Percentiles rank a stretch among this genome's conserved stretches.
These are phyloP conservation scores for Phengaris alcon DNA, from an alignment of 2,888 invertebrate species.

Conservation along the genomic window DNA sequence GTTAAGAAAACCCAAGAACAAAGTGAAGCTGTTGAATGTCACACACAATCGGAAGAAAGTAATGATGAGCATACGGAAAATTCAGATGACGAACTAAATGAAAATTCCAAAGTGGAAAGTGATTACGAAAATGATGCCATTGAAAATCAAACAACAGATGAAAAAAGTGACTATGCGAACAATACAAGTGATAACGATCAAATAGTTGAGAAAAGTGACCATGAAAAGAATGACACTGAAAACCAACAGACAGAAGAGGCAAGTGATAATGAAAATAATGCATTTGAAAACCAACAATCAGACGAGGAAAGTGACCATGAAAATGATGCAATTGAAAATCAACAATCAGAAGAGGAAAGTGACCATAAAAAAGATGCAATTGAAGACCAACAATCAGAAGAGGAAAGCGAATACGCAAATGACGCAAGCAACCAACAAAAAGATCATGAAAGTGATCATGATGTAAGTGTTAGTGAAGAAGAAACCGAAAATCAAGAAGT, in stretches of 20 bases:
- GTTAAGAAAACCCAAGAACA: neutral
- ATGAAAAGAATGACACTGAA: neutral
- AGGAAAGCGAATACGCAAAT: slow-evolving; percentile 14
- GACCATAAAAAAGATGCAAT: slow-evolving; percentile 12
- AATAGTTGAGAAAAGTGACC: neutral
- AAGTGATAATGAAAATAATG: neutral
- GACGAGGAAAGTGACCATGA: slow-evolving; percentile 33
- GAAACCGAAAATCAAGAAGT: slow-evolving; percentile 14
- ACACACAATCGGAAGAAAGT: neutral
- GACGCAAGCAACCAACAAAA: slow-evolving; percentile 6
- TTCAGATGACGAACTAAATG: neutral
- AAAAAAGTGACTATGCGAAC: neutral
- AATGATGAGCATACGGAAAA: neutral
- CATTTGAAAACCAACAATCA: slow-evolving; percentile 18
- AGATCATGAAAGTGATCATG: neutral
- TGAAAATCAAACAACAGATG: neutral
- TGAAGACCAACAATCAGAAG: slow-evolving; percentile 21
- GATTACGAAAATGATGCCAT: neutral
- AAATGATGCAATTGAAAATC: neutral
- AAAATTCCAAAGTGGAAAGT: neutral
- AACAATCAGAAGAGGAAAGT: slow-evolving; percentile 27
- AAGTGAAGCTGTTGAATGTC: neutral
- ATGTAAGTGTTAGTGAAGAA: neutral
- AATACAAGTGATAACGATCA: neutral
- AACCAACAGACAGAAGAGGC: slow-evolving; percentile 33